A percentile compares a stretch with the other conserved stretches of the same genome.
phyloP scores from a whole-genome alignment of 2,797 vertebrate genomes.

The Pitangus sulphuratus region DNA sequence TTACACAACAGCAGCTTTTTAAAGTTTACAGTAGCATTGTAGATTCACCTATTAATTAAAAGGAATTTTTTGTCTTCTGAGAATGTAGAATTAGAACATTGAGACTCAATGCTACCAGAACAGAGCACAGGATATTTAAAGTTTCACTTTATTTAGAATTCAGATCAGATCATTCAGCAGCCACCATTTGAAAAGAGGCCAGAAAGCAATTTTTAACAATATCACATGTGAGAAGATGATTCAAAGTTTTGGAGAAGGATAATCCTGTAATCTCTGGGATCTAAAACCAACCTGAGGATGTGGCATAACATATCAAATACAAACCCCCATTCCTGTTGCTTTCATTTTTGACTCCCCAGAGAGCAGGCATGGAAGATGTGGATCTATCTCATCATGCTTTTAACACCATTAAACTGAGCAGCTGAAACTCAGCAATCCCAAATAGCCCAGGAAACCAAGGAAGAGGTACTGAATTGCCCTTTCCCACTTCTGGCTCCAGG shows the following conservation, averaged over 20 bases:
- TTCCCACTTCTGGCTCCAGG: neutral
- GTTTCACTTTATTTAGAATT: constrained; percentile 48
- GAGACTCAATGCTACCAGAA: neutral
- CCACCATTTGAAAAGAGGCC: constrained; percentile 37
- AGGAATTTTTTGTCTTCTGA: neutral
- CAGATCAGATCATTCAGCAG: neutral
- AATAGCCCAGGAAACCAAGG: neutral
- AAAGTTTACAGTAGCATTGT: neutral
- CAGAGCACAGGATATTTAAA: constrained; percentile 21
- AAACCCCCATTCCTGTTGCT: neutral
- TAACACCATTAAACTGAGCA: neutral
- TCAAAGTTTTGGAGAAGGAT: neutral
- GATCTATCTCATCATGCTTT: neutral
- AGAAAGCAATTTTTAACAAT: constrained; percentile 48
- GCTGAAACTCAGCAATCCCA: neutral
- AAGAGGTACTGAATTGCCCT: neutral
- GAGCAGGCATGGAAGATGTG: neutral
- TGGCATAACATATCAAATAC: neutral
- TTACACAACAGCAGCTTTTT: neutral
- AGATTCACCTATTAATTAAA: neutral
- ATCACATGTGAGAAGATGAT: constrained; percentile 10
- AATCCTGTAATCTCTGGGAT: constrained; percentile 32
- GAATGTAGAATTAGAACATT: neutral
- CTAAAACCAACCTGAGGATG: neutral
- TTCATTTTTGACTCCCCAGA: neutral